Base-by-base conservation (phyloP, 2,888 invertebrate species). In the Macropis europaea region DNA sequence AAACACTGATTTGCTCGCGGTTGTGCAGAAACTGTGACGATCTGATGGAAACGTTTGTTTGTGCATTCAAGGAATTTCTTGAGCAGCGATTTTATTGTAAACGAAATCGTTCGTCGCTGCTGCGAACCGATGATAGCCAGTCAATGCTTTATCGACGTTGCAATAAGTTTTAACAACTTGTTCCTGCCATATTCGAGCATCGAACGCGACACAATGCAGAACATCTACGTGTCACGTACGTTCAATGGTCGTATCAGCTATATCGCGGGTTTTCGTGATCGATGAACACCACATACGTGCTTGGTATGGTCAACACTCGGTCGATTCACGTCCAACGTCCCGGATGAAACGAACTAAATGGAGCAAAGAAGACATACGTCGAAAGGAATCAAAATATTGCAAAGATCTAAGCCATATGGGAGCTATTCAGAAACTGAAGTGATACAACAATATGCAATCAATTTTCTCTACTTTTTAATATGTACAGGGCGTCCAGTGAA, bases 21-120 rank as follows among this genome's bases (percentile, higher is more conserved):
- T 32, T 32, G 70, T 69, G 59, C 59, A 24, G 69, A 69, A 69
- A 69, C 50, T 36, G 69, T 69, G 50, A 69, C 70, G 69, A 69
- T 69, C 59, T 38, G 69, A 69, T 68, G 59, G 17, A 28, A 50
- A 34, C 50, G 50, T 70, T 60, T 57, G 53, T 48, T 59, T 52
- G 50, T 32, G 50, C 36, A 15, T 52, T 45, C 13, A 69, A 69
- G 59, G 69, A 69, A 68, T 69, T 59, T 47, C 36, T 68, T 50
- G n/a, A 13, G 19, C 30, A 11, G 3, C 38, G 54, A 53, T 36
- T 36, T 17, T 43, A 43, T 69, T 69, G 50, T 24, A 43, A 69
- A 57, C n/a, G 57, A 69, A 69, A 48, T n/a, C 42, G 42, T 42
- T 19, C 9, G 15, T 9, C 26, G 13, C 32, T 32, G 48, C 40